Base-by-base conservation (phyloP, 2,113 vertebrate species). In the Nannospalax galili region DNA sequence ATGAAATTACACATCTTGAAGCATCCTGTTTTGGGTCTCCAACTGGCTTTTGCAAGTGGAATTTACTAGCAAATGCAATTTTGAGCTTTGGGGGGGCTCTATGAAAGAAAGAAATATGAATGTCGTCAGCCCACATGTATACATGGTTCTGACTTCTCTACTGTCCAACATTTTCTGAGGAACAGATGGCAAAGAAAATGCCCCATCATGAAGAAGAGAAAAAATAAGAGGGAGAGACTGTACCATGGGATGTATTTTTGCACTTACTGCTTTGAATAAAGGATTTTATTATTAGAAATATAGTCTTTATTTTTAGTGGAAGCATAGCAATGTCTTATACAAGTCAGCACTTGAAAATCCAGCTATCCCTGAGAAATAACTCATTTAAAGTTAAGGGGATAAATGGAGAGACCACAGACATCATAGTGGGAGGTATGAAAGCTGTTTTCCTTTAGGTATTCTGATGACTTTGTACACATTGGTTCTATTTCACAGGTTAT, bases 41-140 rank as follows among this genome's bases (percentile, higher is more conserved):
- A 95, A 70, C 95, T 10, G 6, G 91, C 97, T 96, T 97, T 95
- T 96, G 82, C 86, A 90, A 88, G 94, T 94, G 80, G 62, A 97
- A 92, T 94, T 89, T 94, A 97, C 96, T 97, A 92, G 97, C 96
- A 98, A 97, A 98, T 97, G 98, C 87, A 80, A 84, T 97, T 96
- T 93, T 89, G 79, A 95, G 96, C 96, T 96, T 98, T 96, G 96
- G 91, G 95, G 56, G 93, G 78, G 69, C 96, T 97, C 87, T 90
- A 35, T 93, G 88, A 94, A 86, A 97, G 80, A 95, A 97, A 98
- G 96, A 98, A 92, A 96, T 97, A 93, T 48, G 91, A 97, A 92
- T 97, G 96, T 96, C 91, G 97, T 98, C 96, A 97, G 80, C 17
- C 1, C 12, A 4, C 0, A 64, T 77, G 62, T 73, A 86, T 95